Base-by-base conservation (phyloP, 1,140 invertebrate species). In the Pseudomyrmex concolor region DNA sequence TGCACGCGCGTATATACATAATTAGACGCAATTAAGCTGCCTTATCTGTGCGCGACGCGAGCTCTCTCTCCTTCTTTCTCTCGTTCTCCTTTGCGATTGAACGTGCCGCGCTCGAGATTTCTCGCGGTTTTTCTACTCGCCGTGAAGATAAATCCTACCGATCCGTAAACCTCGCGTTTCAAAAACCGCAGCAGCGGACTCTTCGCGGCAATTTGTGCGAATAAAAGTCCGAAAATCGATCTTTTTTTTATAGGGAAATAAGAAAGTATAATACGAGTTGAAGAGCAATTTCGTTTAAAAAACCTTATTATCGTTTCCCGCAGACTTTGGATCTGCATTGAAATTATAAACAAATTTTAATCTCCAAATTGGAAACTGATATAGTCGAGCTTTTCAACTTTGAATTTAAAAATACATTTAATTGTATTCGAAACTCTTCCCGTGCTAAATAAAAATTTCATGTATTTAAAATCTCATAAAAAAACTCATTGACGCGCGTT, bases 21-120 rank as follows among this genome's bases (percentile, higher is more conserved):
- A 93, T 94, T 93, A 93, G 89, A 90, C 86, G 89, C 92, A 93
- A 93, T 92, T 92, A 92, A 92, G 90, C 63, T 88, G 87, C 89
- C 91, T 93, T 92, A 90, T 92, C 90, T 80, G 78, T 60, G 82
- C 19, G 8, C 60, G 73, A 43, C 74, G 71, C 68, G 74, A 83
- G 68, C 51, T 68, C 63, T 72, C 62, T 62, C 48, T 19, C 15
- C 54, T 50, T 57, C 34, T 70, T 50, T 57, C 17, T 50, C 51
- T 54, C 48, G 8, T 10, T 70, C 50, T 54, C 66, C n/a, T 19
- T 13, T 1, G 12, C 51, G 34, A 34, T 5, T 57, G 54, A 55
- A 48, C 45, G 55, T 62, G 19, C 83, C 71, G 77, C 74, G 67
- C 83, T 84, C 84, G 86, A 89, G 87, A 86, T 89, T 85, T 89